Conservation (phyloP, 2,113 vertebrate genomes). For the human region DNA sequence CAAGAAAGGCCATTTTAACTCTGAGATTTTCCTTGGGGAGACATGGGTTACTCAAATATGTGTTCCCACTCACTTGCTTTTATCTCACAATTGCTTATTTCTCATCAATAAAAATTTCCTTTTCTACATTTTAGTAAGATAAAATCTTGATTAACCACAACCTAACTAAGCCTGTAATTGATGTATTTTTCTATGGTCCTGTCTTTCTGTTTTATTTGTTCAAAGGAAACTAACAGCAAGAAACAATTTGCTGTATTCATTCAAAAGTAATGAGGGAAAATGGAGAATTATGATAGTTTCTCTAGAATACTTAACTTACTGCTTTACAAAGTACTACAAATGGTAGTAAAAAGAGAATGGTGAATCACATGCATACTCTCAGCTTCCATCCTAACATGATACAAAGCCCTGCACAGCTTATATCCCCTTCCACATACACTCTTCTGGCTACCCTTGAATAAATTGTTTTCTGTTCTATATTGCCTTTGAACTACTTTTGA, state of each 20-base stretch:
- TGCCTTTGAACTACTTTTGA: background rate
- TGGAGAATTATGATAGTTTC: background rate
- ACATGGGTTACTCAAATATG: background rate
- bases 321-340: background rate
- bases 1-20: background rate
- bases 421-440: background rate
- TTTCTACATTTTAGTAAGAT: background rate
- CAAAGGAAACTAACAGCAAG: background rate
- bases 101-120: background rate
- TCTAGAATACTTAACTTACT: background rate
- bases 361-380: background rate
- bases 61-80: background rate
- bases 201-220: slow-evolving; percentile 1
- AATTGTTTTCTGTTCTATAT: background rate
- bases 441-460: background rate
- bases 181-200: background rate
- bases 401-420: background rate
- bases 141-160: slow-evolving; percentile 24
- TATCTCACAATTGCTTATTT: background rate
- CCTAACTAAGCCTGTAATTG: background rate
- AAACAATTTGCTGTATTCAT: background rate
- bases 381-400: background rate
- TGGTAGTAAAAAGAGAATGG: background rate
- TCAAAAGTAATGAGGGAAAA: slow-evolving; percentile 30
- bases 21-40: background rate